These are phyloP conservation scores for Eupristina koningsbergeri DNA, from an alignment of 1,140 invertebrate genomes.

Conservation along the genomic window DNA sequence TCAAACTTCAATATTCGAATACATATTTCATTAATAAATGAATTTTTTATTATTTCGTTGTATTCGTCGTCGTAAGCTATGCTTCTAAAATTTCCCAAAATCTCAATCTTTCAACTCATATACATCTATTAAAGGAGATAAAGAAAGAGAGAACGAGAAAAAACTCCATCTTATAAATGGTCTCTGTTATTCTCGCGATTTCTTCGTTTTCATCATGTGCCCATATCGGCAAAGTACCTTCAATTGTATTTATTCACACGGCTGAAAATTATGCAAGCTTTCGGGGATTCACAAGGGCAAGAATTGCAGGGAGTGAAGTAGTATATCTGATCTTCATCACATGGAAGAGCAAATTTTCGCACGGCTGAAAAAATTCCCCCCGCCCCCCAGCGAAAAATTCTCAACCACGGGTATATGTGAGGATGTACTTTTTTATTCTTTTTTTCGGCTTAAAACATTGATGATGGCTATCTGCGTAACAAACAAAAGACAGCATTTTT, in stretches of 20 bases:
- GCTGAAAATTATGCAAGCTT: conserved; percentile 58
- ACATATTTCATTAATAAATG: not conserved
- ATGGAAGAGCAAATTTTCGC: not conserved
- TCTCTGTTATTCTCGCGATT: conserved; percentile 23
- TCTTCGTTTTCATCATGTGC: conserved; percentile 56
- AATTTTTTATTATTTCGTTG: too few species aligned
- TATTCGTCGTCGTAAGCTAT: not conserved
- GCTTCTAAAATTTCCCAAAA: not conserved
- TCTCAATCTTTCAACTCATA: not conserved
- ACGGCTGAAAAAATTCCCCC: not conserved
- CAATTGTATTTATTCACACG: conserved; percentile 71
- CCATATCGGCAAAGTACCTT: conserved; percentile 29
- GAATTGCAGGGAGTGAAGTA: too few species aligned
- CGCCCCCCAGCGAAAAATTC: not conserved
- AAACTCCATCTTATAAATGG: not conserved
- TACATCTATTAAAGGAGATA: not conserved
- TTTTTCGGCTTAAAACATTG: conserved; percentile 3
- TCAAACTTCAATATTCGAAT: not conserved
- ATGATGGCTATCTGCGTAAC: not conserved
- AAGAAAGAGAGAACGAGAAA: not conserved
- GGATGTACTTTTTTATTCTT: not conserved
- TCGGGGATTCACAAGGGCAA: conserved; percentile 62
- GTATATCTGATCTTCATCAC: too few species aligned
- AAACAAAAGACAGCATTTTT: not conserved
- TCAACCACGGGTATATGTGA: not conserved